phyloP scores from a whole-genome alignment of 2,113 vertebrate genomes.

The Hymenochirus boettgeri region DNA sequence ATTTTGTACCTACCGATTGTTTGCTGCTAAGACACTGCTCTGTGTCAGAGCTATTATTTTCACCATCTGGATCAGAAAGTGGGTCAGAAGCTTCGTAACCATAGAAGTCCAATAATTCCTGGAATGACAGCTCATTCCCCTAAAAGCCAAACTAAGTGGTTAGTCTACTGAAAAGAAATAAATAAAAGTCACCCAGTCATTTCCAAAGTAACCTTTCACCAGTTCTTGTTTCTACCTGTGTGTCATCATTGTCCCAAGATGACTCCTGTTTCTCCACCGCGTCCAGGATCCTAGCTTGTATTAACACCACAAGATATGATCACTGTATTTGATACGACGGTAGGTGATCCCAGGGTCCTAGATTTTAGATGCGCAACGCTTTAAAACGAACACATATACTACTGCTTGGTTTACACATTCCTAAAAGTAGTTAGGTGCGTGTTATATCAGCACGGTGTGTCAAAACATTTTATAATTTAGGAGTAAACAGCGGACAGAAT shows the following conservation, averaged over 20 bases:
- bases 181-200: too few species aligned
- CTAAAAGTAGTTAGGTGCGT: not conserved
- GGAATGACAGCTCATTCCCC: conserved; percentile 84
- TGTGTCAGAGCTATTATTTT: conserved; percentile 59
- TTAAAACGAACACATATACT: not conserved
- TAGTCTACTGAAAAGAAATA: too few species aligned
- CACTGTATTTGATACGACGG: conserved; percentile 68
- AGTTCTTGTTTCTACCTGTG: conserved; percentile 55
- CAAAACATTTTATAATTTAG: too few species aligned
- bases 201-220: too few species aligned
- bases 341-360: not conserved
- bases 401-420: too few species aligned
- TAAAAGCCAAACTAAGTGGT: conserved; percentile 46
- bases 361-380: not conserved
- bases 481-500: too few species aligned
- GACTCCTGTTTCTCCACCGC: conserved; percentile 55
- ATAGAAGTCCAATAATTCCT: conserved; percentile 86
- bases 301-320: too few species aligned
- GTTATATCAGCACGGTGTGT: too few species aligned
- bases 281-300: conserved; percentile 69
- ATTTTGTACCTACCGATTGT: conserved; percentile 23
- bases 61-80: conserved; percentile 71
- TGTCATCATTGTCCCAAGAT: conserved; percentile 60
- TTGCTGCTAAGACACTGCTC: not conserved
- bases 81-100: conserved; percentile 81